Conservation (phyloP, 1,140 invertebrate genomes). For the Periplaneta americana region DNA sequence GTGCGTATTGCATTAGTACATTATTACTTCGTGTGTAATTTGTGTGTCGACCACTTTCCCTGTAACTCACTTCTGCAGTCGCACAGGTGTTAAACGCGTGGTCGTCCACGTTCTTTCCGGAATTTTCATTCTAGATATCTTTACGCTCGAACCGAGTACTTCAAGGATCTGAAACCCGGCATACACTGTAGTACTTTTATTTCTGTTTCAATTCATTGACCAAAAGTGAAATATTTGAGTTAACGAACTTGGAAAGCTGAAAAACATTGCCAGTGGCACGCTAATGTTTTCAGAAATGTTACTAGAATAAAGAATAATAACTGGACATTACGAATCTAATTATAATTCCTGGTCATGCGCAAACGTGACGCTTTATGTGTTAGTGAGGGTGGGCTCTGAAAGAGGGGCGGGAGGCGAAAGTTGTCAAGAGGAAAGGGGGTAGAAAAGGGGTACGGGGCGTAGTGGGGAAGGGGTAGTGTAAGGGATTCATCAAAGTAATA, state of each 20-base stretch:
- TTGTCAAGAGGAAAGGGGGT: background rate
- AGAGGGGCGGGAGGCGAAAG: background rate
- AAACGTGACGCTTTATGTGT: background rate
- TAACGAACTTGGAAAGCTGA: background rate
- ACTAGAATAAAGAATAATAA: slow-evolving; percentile 16
- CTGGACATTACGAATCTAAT: slow-evolving; percentile 20
- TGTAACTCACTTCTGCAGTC: no score
- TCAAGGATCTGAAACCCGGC: background rate
- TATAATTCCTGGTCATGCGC: slow-evolving; percentile 19
- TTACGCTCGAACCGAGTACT: background rate
- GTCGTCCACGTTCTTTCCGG: no score
- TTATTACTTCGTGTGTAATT: no score
- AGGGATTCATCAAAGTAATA: slow-evolving; percentile 15
- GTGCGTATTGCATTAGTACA: no score
- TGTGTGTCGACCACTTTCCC: no score
- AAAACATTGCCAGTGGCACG: background rate
- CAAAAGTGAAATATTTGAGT: no score
- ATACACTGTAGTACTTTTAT: background rate
- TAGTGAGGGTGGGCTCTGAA: background rate
- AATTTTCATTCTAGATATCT: background rate
- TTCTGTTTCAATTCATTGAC: background rate
- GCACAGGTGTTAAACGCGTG: no score
- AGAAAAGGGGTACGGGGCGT: background rate
- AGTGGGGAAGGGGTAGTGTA: background rate
- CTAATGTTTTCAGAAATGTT: slow-evolving; percentile 13